phyloP scores from a whole-genome alignment of 2,888 invertebrate genomes.

The Lordiphosa andalusiaca region DNA sequence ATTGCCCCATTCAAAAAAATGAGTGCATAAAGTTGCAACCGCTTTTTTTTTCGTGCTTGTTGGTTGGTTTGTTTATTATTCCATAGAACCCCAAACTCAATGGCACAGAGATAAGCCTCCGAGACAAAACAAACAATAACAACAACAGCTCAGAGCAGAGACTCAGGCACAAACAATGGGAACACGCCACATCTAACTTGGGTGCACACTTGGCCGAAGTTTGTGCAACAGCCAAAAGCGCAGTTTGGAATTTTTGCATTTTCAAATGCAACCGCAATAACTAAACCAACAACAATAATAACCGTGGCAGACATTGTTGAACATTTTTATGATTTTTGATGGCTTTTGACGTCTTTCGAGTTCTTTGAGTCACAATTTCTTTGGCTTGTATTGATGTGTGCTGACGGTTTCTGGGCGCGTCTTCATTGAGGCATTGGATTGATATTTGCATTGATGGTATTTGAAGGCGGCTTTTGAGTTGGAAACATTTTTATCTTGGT shows the following conservation, averaged over 20 bases:
- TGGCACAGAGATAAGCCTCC: slow-evolving; percentile 29
- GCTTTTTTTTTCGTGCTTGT: slow-evolving; percentile 9
- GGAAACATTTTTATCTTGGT: slow-evolving; percentile 33
- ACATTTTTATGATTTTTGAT: slow-evolving; percentile 53
- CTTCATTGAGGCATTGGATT: slow-evolving; percentile 40
- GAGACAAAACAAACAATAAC: slow-evolving; percentile 17
- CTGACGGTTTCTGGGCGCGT: slow-evolving; percentile 65
- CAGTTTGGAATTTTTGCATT: slow-evolving; percentile 51
- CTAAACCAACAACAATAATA: slow-evolving; percentile 24
- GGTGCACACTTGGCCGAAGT: slow-evolving; percentile 48
- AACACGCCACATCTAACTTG: slow-evolving; percentile 21
- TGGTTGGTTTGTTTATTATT: slow-evolving; percentile 23
- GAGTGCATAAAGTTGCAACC: slow-evolving; percentile 33
- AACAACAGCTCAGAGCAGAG: slow-evolving; percentile 2
- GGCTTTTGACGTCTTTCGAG: slow-evolving; percentile 48
- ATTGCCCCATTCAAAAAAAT: slow-evolving; percentile 23
- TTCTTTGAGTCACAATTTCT: slow-evolving; percentile 53
- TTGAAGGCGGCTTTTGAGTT: slow-evolving; percentile 28
- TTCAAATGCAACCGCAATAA: slow-evolving; percentile 33
- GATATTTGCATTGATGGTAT: slow-evolving; percentile 55
- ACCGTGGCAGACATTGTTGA: slow-evolving; percentile 39
- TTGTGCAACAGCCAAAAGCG: slow-evolving; percentile 59
- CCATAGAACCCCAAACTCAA: slow-evolving; percentile 19
- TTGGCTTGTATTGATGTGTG: slow-evolving; percentile 38
- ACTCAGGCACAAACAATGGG: slow-evolving; percentile 23